Conservation (phyloP, 2,113 vertebrate genomes). For the Otocyon megalotis region DNA sequence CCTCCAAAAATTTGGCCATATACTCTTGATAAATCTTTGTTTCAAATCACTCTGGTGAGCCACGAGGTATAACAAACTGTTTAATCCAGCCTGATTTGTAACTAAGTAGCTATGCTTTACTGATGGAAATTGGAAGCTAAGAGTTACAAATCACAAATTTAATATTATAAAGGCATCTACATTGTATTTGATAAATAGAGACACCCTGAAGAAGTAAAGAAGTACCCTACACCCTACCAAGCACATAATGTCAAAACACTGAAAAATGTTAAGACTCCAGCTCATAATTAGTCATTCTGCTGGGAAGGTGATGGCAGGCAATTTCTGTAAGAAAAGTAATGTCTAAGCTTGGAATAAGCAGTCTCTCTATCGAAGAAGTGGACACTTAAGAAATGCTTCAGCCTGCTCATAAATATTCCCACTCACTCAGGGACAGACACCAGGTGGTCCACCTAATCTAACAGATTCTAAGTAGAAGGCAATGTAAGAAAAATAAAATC, state of each 20-base stretch:
- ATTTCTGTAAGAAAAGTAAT: constrained; percentile 76
- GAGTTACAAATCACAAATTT: constrained; percentile 73
- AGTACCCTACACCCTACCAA: constrained; percentile 60
- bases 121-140: constrained; percentile 69
- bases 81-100: constrained; percentile 69
- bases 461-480: background rate
- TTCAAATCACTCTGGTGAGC: constrained; percentile 60
- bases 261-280: constrained; percentile 73
- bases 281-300: constrained; percentile 77
- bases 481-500: constrained; percentile 14
- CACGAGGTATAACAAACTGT: constrained; percentile 55
- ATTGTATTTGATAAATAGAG: constrained; percentile 74
- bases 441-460: constrained; percentile 25
- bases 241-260: constrained; percentile 71
- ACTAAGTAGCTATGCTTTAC: constrained; percentile 66
- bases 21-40: background rate
- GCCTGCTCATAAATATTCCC: constrained; percentile 68
- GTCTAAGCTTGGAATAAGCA: constrained; percentile 60
- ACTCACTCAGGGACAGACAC: constrained; percentile 56
- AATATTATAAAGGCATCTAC: constrained; percentile 70
- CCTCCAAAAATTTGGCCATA: background rate
- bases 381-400: constrained; percentile 71
- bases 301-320: constrained; percentile 67
- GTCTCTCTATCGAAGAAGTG: constrained; percentile 62
- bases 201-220: constrained; percentile 68